A percentile compares a stretch with the other conserved stretches of the same genome.
Conservation (phyloP, 2,113 vertebrate species). For the Nipponia nippon region DNA sequence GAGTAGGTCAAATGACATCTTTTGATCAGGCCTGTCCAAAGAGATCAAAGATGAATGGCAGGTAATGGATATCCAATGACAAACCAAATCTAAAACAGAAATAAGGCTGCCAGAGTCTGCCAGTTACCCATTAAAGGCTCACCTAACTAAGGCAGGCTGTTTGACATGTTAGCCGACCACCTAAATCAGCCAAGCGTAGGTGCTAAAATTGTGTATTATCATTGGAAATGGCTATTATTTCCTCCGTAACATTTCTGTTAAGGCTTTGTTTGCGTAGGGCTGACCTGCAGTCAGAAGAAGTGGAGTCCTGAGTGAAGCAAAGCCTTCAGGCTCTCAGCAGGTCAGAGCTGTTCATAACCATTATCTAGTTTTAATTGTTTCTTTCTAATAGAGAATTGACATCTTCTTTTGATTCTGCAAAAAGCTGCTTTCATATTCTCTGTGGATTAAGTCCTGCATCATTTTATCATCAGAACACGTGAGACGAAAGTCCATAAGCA, state of each 20-base stretch:
- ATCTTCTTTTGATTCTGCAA: slow-evolving; percentile 31
- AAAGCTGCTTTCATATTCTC: slow-evolving; percentile 18
- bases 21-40: slow-evolving; percentile 99
- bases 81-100: slow-evolving; percentile 95
- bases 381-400: slow-evolving; percentile 37
- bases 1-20: slow-evolving; percentile 98
- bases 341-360: slow-evolving; percentile 61
- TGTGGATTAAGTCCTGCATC: not conserved
- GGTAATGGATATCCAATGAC: slow-evolving; percentile 96
- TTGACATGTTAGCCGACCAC: slow-evolving; percentile 87
- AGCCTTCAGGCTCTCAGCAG: slow-evolving; percentile 58
- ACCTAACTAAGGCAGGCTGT: slow-evolving; percentile 90
- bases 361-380: slow-evolving; percentile 64
- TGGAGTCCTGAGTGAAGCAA: slow-evolving; percentile 57
- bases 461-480: not conserved
- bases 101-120: slow-evolving; percentile 96
- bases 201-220: slow-evolving; percentile 99
- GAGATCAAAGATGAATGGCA: slow-evolving; percentile 99
- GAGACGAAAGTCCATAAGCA: not conserved
- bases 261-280: slow-evolving; percentile 77
- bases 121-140: slow-evolving; percentile 97
- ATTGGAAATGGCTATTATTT: slow-evolving; percentile 99
- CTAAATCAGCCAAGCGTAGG: slow-evolving; percentile 94
- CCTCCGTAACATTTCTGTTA: slow-evolving; percentile 98
- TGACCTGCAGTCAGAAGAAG: slow-evolving; percentile 64